Evolutionary conservation across 2,113 vertebrate genomes (phyloP), one percentile per base, ranked within the genome.

Genomic region (Ginglymostoma cirratum): DNA sequence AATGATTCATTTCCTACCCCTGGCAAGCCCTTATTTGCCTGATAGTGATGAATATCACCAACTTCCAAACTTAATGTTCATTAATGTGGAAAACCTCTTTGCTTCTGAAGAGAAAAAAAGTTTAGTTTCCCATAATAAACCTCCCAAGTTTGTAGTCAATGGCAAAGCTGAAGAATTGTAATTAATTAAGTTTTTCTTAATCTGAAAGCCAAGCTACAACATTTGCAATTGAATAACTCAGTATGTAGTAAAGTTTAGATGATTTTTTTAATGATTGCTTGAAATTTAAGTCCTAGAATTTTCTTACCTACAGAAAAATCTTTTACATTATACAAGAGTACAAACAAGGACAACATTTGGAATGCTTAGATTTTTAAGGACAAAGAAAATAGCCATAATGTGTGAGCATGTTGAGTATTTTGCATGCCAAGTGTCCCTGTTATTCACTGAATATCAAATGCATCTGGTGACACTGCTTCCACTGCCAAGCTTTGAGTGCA

Each of bases 381-480:
- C 38, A 30, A 42, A 70, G 12, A 52, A 42, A 45, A 70, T 52
- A 48, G 27, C 94, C 42, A 95, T 72, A 72, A 45, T 30, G 42
- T 45, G 66, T 94, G 42, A 94, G 66, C 30, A 89, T 38, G 17
- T 42, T 38, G 61, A 94, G 66, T 95, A 76, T 23, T 24, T 95
- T 70, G 24, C 52, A 2, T 72, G 94, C 94, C 66, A 95, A 76
- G 70, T 48, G 21, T 70, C 48, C 94, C 94, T 76, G 94, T 70
- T 27, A 72, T 48, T 42, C 70, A 42, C 69, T 52, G 94, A 48
- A 34, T 95, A 95, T 10, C 89, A 95, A 48, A 42, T 72, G 94
- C 52, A 95, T 72, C 94, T 95, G 45, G 94, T 95, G 94, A 70
- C 94, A 95, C 45, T 34, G 10, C 19, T 61, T 52, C 38, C 67